Base-by-base conservation (phyloP, 2,113 vertebrate species). In the Gorsachius goisagi region DNA sequence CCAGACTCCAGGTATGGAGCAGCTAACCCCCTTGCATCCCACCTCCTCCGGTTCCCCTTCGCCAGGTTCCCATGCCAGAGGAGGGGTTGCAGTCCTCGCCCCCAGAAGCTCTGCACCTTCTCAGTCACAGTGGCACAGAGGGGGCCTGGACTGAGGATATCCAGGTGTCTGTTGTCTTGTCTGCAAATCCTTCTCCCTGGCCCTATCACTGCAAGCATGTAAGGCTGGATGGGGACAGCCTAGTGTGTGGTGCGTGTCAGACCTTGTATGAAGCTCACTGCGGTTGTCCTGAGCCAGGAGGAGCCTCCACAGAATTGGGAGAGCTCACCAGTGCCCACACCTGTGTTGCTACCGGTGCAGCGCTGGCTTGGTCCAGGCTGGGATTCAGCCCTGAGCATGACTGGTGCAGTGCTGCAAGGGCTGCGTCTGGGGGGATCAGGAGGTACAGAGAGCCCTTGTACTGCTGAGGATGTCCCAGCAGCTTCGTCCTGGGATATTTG, bases 1-100 rank as follows among this genome's bases (percentile, higher is more conserved):
- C 96, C 99, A 99, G 96, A 99, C 99, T 52, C 99, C 99, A 99
- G 99, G 99, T 99, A 98, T 89, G 93, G 37, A 74, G 41, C 32
- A 82, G 49, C 63, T 74, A 35, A 71, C 35, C 27, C 21, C 55
- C 41, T 62, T 87, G 32, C 7, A 3, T 39, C 59, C 60, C 69
- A 60, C 64, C 53, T 84, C 41, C 60, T 50, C 41, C 1, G 0
- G 21, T 80, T 95, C 69, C 52, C 62, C 50, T 80, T 75, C 5
- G 2, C 72, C 71, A 80, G 49, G 12, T 85, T 37, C 26, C 60
- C 49, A 11, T 44, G 44, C 52, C 49, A 63, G 44, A 84, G 14
- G 9, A 69, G 69, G 74, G 84, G 60, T 37, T 53, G 8, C 39
- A n/a, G 37, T 52, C 45, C 49, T 89, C 8, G 9, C 12, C 9